Evolutionary conservation across 2,888 invertebrate genomes (phyloP).

Genomic region (Metallyticus violacea): DNA sequence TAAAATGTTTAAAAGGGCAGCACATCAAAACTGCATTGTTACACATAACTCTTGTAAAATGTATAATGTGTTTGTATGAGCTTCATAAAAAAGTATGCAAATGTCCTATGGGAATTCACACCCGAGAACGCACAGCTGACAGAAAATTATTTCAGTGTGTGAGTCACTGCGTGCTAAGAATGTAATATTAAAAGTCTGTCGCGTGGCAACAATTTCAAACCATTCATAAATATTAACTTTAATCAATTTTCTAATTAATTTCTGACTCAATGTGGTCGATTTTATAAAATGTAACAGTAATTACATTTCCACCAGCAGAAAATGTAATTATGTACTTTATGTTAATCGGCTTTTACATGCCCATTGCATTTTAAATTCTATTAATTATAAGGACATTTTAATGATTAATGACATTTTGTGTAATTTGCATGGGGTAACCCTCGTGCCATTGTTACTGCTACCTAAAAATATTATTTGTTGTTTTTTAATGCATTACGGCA

Average conservation of each 20-base stretch:
- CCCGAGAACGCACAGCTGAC: too few relatives aligned
- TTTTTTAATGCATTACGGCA: too few relatives aligned
- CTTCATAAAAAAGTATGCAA: too few relatives aligned
- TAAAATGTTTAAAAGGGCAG: too few relatives aligned
- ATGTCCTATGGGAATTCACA: too few relatives aligned
- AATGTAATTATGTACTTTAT: not conserved
- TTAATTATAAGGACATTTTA: not conserved
- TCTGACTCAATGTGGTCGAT: not conserved
- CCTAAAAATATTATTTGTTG: too few relatives aligned
- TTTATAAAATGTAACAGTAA: not conserved
- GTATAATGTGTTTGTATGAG: too few relatives aligned
- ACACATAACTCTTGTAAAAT: too few relatives aligned
- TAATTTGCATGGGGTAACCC: too few relatives aligned
- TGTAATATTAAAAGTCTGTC: not conserved
- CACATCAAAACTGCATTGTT: too few relatives aligned
- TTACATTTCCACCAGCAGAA: not conserved
- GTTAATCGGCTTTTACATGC: not conserved
- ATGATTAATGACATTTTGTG: not conserved
- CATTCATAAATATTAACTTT: not conserved
- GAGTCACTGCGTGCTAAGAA: not conserved
- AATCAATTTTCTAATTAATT: not conserved
- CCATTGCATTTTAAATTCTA: not conserved
- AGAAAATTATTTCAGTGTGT: too few relatives aligned
- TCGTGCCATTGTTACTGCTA: too few relatives aligned
- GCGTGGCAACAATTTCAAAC: not conserved